These are phyloP conservation scores for Sarcophilus harrisii DNA, from an alignment of 2,797 vertebrate species.

Conservation along the genomic window DNA sequence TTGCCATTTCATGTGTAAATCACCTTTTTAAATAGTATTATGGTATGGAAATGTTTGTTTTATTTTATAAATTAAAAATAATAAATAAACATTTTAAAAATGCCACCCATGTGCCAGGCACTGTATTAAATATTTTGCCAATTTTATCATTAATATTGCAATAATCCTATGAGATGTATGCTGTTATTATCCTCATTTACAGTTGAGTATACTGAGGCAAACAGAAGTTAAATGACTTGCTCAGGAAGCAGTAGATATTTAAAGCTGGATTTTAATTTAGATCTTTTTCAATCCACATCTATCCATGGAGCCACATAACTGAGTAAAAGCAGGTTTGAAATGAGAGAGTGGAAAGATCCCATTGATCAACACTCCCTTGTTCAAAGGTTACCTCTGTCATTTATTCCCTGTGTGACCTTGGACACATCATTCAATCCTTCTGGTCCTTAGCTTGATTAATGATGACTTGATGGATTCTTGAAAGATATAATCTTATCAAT, in stretches of 20 bases:
- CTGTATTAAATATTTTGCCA: not conserved
- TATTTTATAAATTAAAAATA: not conserved
- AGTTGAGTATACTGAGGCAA: not conserved
- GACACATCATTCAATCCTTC: not conserved
- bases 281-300: not conserved
- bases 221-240: not conserved
- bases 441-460: not conserved
- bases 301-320: too few species aligned
- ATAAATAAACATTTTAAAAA: not conserved
- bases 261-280: not conserved
- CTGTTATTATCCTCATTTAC: not conserved
- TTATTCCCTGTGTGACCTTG: not conserved
- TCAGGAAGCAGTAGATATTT: not conserved
- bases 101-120: not conserved
- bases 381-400: not conserved
- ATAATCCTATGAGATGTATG: not conserved
- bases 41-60: not conserved
- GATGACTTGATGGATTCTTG: not conserved
- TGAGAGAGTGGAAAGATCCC: not conserved
- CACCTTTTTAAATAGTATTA: not conserved
- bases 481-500: not conserved
- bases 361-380: not conserved
- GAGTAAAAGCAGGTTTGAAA: not conserved
- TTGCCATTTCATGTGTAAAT: not conserved
- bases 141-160: not conserved